phyloP scores from a whole-genome alignment of 2,888 invertebrate genomes.

The Hyalella azteca region DNA sequence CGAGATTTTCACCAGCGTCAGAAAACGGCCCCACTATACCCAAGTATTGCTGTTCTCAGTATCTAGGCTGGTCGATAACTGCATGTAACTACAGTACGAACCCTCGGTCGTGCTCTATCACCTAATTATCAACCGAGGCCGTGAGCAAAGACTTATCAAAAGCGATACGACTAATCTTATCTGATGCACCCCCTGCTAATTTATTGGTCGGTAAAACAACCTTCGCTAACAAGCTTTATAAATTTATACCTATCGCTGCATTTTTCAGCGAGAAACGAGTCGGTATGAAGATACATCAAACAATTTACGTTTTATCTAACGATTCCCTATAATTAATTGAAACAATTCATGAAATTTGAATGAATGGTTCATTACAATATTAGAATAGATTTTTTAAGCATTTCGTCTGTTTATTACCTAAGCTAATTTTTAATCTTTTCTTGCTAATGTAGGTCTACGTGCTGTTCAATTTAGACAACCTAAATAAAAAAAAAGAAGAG shows the following conservation, averaged over 20 bases:
- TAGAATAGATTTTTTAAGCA: no score
- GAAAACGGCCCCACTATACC: no score
- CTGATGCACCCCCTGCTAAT: slow-evolving; percentile 29
- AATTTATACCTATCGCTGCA: neutral
- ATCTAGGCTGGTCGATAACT: neutral
- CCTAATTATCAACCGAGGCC: slow-evolving; percentile 25
- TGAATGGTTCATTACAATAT: no score
- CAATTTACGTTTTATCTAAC: neutral
- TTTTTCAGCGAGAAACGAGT: neutral
- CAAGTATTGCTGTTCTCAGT: no score
- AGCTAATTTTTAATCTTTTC: no score
- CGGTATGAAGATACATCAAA: neutral
- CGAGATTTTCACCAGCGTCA: no score
- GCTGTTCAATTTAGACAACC: no score
- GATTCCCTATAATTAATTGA: neutral
- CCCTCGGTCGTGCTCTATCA: slow-evolving; percentile 26
- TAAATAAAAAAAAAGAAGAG: no score
- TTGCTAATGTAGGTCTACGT: no score
- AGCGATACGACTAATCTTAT: slow-evolving; percentile 32
- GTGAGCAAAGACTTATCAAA: slow-evolving; percentile 28
- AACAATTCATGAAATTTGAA: neutral
- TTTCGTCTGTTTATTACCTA: no score
- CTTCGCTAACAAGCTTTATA: slow-evolving; percentile 21
- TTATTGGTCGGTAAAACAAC: slow-evolving; percentile 28
- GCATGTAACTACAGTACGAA: slow-evolving; percentile 9